Evolutionary conservation across 2,113 vertebrate genomes (phyloP).

Genomic region (Misgurnus anguillicaudatus): DNA sequence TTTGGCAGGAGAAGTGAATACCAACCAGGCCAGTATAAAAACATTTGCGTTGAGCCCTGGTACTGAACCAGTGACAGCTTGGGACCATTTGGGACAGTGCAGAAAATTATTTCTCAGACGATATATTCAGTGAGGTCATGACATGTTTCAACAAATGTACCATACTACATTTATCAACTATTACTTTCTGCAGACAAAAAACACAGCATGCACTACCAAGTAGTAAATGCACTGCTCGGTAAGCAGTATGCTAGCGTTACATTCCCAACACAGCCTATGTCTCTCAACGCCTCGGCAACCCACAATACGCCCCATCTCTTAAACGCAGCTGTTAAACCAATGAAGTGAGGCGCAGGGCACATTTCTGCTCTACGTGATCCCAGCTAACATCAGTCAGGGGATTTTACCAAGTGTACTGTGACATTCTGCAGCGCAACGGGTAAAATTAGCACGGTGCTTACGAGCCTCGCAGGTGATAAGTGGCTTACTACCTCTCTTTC

Average conservation of each 20-base stretch:
- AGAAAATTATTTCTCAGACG: too few relatives aligned
- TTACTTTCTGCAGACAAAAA: too few relatives aligned
- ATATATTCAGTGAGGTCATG: too few relatives aligned
- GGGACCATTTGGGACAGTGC: too few relatives aligned
- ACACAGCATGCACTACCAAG: too few relatives aligned
- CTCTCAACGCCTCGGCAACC: conserved; percentile 3
- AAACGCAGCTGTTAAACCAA: conserved; percentile 34
- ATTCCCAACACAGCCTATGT: neutral
- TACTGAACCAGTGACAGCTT: too few relatives aligned
- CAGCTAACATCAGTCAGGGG: conserved; percentile 26
- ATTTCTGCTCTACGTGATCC: conserved; percentile 5
- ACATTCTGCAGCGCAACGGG: neutral
- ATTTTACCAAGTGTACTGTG: conserved; percentile 26
- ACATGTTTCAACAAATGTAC: too few relatives aligned
- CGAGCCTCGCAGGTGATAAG: conserved; percentile 36
- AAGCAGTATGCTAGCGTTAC: conserved; percentile 8
- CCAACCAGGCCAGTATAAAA: too few relatives aligned
- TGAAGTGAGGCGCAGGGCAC: neutral
- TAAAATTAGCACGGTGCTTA: conserved; percentile 39
- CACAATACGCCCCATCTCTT: neutral
- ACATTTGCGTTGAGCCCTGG: too few relatives aligned
- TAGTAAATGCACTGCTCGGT: neutral
- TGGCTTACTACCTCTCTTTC: conserved; percentile 32
- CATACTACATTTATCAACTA: too few relatives aligned
- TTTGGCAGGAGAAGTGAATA: too few relatives aligned